These are phyloP conservation scores for Alexandromys fortis DNA, from an alignment of 2,113 vertebrate genomes.

Conservation along the genomic window DNA sequence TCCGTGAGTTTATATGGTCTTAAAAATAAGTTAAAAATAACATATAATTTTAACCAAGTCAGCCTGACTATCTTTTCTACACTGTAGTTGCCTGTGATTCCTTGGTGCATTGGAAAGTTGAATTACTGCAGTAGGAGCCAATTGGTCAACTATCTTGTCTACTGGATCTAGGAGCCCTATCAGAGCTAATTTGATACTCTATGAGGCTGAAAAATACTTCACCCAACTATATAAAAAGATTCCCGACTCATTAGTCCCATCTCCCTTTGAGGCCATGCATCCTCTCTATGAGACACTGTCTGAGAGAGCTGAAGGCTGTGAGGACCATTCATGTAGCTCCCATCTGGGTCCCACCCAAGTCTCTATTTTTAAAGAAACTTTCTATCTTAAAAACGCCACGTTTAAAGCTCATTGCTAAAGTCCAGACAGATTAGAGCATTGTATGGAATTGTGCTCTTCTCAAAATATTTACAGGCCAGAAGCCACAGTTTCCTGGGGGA, in stretches of 20 bases:
- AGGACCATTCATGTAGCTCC: background rate
- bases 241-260: background rate
- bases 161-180: background rate
- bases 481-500: constrained; percentile 63
- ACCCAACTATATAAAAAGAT: background rate
- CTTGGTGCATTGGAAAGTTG: background rate
- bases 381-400: background rate
- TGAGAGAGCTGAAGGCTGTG: background rate
- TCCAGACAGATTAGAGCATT: background rate
- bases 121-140: background rate
- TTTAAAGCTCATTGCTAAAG: background rate
- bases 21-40: constrained; percentile 66
- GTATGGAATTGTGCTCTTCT: background rate
- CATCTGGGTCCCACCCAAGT: background rate
- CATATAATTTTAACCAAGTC: constrained; percentile 29
- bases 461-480: constrained; percentile 28
- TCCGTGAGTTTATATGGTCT: constrained; percentile 46
- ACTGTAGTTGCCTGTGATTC: accelerated
- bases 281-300: background rate
- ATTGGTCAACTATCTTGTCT: background rate
- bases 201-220: background rate
- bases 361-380: background rate
- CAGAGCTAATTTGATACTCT: background rate
- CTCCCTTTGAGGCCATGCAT: background rate
- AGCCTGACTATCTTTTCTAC: background rate